Conservation (phyloP, 2,797 vertebrate genomes). For the Gymnopithys bicolor region DNA sequence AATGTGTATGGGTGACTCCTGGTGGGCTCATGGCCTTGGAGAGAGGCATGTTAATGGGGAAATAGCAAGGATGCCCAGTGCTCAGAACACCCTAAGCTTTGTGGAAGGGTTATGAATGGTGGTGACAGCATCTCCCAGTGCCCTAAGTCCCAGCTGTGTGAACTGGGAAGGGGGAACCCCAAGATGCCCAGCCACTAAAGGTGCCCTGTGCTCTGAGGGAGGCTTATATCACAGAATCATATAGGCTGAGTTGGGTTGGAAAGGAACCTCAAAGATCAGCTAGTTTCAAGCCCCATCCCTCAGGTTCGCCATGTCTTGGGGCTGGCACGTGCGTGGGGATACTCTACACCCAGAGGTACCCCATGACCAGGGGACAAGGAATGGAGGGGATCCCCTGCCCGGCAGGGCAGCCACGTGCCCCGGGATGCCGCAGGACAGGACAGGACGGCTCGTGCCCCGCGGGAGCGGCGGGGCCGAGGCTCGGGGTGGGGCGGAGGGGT, state of each 20-base stretch:
- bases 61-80: not conserved
- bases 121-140: not conserved
- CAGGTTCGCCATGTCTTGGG: not conserved
- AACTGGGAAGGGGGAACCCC: not conserved
- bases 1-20: not conserved
- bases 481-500: not conserved
- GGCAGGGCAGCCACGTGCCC: not conserved
- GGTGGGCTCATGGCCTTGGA: not conserved
- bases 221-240: not conserved
- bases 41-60: not conserved
- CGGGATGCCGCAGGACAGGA: not conserved
- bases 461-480: not conserved
- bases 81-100: not conserved
- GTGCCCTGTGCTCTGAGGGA: not conserved
- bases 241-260: not conserved
- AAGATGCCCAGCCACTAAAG: not conserved
- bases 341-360: not conserved
- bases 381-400: not conserved
- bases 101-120: not conserved
- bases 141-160: not conserved
- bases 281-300: not conserved
- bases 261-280: not conserved
- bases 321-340: not conserved
- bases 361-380: no score
- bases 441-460: not conserved